Evolutionary conservation across 2,113 vertebrate species (phyloP).

Genomic region (Bostrychus sinensis): DNA sequence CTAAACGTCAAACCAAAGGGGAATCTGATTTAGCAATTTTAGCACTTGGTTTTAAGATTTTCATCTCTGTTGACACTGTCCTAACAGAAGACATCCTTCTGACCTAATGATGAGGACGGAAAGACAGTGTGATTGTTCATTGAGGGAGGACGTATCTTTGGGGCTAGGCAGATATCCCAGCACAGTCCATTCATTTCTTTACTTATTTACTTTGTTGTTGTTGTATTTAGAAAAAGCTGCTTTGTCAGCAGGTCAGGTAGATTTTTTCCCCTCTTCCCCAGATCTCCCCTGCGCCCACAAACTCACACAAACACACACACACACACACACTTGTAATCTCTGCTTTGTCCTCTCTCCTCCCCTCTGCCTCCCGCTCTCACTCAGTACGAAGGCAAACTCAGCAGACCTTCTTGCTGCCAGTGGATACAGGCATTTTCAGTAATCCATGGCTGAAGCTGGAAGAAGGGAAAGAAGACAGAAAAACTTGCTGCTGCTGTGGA

Average conservation of each 20-base stretch:
- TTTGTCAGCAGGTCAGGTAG: conserved; percentile 76
- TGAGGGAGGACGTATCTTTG: conserved; percentile 18
- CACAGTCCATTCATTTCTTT: conserved; percentile 33
- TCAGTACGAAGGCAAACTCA: conserved; percentile 67
- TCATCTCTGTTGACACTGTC: no score
- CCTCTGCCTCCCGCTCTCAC: conserved; percentile 32
- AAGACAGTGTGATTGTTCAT: conserved; percentile 12
- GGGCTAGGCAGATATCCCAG: conserved; percentile 24
- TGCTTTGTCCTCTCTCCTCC: conserved; percentile 64
- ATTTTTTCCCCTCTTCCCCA: conserved; percentile 40
- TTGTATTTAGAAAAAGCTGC: conserved; percentile 63
- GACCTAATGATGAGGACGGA: conserved; percentile 17
- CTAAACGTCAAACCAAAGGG: no score
- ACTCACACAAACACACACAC: conserved; percentile 13
- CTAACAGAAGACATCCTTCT: no score
- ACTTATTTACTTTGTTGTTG: conserved; percentile 35
- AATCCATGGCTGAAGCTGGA: conserved; percentile 59
- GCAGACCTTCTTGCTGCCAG: conserved; percentile 71
- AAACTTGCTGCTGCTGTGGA: conserved; percentile 35
- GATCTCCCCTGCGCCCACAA: conserved; percentile 15
- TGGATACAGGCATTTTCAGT: conserved; percentile 70
- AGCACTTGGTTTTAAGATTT: no score
- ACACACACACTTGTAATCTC: conserved; percentile 44
- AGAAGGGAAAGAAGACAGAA: conserved; percentile 14
- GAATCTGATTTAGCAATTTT: no score